These are phyloP conservation scores for Malurus splendens DNA, from an alignment of 2,797 vertebrate genomes.

Conservation along the genomic window DNA sequence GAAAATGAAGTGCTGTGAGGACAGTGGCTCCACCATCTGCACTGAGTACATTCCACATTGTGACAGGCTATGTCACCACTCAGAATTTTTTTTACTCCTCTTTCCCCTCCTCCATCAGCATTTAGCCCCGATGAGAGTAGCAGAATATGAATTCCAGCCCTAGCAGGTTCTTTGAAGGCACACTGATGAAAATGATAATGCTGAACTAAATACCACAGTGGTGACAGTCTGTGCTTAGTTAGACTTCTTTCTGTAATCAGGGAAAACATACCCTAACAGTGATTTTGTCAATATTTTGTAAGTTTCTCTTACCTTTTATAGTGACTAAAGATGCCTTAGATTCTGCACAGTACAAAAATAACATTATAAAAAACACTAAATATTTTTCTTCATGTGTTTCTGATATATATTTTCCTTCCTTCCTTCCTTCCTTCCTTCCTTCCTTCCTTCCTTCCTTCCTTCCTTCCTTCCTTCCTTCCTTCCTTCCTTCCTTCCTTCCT, in stretches of 20 bases:
- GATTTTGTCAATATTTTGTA: background rate
- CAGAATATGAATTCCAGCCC: background rate
- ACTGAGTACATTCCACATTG: rapidly evolving
- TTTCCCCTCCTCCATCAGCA: background rate
- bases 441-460: background rate
- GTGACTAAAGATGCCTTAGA: background rate
- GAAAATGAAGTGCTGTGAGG: background rate
- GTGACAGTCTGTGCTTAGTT: background rate
- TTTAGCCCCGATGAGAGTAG: background rate
- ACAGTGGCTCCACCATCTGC: background rate
- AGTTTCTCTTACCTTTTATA: background rate
- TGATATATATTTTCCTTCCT: background rate
- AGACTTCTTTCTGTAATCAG: background rate
- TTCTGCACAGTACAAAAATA: background rate
- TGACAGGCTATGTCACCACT: background rate
- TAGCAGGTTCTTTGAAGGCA: background rate
- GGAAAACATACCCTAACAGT: background rate
- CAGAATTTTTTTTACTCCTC: background rate
- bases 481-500: too few relatives aligned
- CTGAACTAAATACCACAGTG: background rate
- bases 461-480: too few relatives aligned
- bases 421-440: background rate
- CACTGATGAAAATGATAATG: background rate
- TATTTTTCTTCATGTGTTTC: background rate
- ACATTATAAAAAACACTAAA: background rate